Evolutionary conservation across 2,797 vertebrate species (phyloP).

Genomic region (Trachurus trachurus): DNA sequence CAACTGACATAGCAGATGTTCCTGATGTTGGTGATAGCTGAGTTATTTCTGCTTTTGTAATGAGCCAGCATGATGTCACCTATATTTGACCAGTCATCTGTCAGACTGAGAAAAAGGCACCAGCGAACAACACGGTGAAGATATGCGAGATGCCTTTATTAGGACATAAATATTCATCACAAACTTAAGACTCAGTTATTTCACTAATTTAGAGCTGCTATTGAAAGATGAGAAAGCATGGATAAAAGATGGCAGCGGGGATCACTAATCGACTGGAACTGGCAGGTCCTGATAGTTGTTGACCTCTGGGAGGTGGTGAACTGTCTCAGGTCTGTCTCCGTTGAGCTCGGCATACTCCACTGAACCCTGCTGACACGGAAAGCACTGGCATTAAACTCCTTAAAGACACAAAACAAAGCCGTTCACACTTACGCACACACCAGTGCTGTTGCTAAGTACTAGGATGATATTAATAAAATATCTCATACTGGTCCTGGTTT

Average conservation of each 20-base stretch:
- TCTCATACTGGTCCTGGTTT: no score
- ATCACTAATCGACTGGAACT: conserved; percentile 68
- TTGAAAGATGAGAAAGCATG: neutral
- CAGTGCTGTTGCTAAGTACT: neutral
- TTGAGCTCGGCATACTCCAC: conserved; percentile 81
- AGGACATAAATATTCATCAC: conserved; percentile 59
- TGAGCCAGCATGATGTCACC: neutral
- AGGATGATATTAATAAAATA: neutral
- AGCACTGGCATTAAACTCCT: conserved; percentile 15
- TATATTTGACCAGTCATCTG: neutral
- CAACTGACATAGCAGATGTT: neutral
- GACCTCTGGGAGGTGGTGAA: conserved; percentile 36
- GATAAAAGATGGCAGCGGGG: neutral
- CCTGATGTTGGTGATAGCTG: neutral
- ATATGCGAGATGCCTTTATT: conserved; percentile 55
- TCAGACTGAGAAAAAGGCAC: conserved; percentile 10
- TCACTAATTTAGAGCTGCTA: neutral
- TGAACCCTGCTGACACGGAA: conserved; percentile 75
- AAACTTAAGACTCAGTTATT: conserved; percentile 4
- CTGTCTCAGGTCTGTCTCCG: conserved; percentile 58
- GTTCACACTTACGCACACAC: neutral
- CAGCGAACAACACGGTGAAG: neutral
- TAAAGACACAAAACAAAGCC: neutral
- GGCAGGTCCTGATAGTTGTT: conserved; percentile 70
- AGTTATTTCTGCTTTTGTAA: neutral